These are phyloP conservation scores for Heliconius cydno DNA, from an alignment of 2,888 invertebrate genomes.

Conservation along the genomic window DNA sequence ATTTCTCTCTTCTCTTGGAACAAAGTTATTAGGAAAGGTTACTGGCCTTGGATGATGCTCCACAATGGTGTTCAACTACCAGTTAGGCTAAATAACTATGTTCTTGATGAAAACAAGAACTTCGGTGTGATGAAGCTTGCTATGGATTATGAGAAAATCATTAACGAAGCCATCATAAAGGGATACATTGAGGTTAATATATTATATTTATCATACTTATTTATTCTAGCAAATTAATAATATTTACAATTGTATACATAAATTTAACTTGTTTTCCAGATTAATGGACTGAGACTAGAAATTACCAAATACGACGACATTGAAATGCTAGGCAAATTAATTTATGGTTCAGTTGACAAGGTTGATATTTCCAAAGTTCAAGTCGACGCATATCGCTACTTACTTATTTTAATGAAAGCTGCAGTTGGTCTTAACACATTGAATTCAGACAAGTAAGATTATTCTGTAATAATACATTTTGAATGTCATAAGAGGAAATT, in stretches of 20 bases:
- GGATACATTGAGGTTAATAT: slow-evolving; percentile 75
- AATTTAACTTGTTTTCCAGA: slow-evolving; percentile 53
- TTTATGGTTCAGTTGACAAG: slow-evolving; percentile 74
- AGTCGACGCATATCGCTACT: slow-evolving; percentile 80
- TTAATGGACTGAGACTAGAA: slow-evolving; percentile 68
- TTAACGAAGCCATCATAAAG: slow-evolving; percentile 82
- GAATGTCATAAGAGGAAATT: not conserved
- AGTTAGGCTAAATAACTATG: slow-evolving; percentile 74
- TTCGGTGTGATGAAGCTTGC: slow-evolving; percentile 56
- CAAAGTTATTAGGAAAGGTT: slow-evolving; percentile 74
- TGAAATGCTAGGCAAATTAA: slow-evolving; percentile 80
- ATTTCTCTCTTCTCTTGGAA: slow-evolving; percentile 75
- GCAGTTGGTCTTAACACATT: slow-evolving; percentile 69
- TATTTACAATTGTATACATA: not conserved
- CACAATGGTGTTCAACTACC: slow-evolving; percentile 82
- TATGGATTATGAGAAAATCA: slow-evolving; percentile 78
- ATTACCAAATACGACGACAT: slow-evolving; percentile 77
- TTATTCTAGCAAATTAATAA: not conserved
- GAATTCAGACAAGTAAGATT: slow-evolving; percentile 67
- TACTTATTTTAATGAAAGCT: slow-evolving; percentile 81
- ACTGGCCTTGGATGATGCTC: slow-evolving; percentile 81
- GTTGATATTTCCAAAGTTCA: slow-evolving; percentile 61
- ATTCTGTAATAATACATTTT: not conserved
- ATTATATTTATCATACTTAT: slow-evolving; percentile 7
- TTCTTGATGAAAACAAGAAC: slow-evolving; percentile 62